phyloP scores from a whole-genome alignment of 2,113 vertebrate species.

The Muntiacus reevesi region DNA sequence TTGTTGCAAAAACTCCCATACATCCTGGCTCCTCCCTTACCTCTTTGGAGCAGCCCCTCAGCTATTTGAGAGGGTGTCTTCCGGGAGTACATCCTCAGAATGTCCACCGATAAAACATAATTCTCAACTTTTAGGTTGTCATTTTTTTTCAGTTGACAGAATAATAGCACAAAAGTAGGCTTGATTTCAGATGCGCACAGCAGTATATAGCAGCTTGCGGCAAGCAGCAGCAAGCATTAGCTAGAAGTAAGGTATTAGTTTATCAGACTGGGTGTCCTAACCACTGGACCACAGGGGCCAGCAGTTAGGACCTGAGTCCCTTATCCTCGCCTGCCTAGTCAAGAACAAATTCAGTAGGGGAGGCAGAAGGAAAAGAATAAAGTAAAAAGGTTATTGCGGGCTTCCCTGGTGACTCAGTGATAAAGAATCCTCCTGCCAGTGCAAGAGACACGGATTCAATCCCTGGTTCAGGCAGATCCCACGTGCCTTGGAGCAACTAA shows the following conservation, averaged over 20 bases:
- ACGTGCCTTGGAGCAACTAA: not conserved
- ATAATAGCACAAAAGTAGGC: not conserved
- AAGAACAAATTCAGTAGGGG: not conserved
- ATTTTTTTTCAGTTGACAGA: not conserved
- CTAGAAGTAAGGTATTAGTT: not conserved
- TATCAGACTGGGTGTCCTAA: not conserved
- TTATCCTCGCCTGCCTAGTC: not conserved
- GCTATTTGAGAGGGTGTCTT: not conserved
- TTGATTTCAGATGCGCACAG: not conserved
- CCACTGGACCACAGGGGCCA: not conserved
- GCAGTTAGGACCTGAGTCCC: not conserved
- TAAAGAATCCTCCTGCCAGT: not conserved
- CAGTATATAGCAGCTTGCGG: not conserved
- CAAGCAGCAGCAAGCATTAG: not conserved
- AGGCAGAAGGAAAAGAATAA: not conserved
- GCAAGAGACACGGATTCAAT: not conserved
- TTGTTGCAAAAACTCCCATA: not conserved
- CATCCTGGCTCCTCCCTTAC: not conserved
- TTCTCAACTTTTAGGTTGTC: not conserved
- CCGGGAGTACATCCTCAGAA: not conserved
- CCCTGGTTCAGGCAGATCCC: not conserved
- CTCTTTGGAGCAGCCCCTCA: not conserved
- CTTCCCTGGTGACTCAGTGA: not conserved
- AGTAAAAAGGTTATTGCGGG: not conserved
- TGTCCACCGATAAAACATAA: not conserved